These are phyloP conservation scores for Sceloporus tristichus DNA, from an alignment of 2,113 vertebrate species.

Conservation along the genomic window DNA sequence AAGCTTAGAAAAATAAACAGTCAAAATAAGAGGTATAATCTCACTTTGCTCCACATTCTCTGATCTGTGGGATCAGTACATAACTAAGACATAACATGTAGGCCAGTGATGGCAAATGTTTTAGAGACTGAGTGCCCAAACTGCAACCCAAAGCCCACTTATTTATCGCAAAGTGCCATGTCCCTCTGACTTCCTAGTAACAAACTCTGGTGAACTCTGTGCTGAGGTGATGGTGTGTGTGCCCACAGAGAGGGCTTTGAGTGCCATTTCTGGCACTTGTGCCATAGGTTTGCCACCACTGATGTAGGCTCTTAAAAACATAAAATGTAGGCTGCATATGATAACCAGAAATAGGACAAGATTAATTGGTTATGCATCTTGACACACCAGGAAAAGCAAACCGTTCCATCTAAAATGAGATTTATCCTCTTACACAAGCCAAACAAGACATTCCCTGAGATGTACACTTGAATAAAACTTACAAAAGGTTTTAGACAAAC, in stretches of 20 bases:
- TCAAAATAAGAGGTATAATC: background rate
- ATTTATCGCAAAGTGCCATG: no score
- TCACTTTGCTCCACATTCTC: background rate
- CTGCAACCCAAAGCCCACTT: no score
- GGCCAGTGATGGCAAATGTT: no score
- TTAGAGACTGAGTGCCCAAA: no score
- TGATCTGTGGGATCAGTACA: background rate
- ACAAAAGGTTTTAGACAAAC: background rate
- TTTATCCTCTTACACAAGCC: background rate
- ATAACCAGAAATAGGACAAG: background rate
- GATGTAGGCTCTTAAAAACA: background rate
- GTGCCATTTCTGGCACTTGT: no score
- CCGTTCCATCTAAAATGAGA: background rate
- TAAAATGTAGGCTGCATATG: no score
- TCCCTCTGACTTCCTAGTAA: no score
- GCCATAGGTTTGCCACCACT: no score
- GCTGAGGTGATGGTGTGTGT: no score
- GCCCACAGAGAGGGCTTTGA: no score
- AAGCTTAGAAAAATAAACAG: background rate
- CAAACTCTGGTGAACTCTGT: no score
- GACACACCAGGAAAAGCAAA: background rate
- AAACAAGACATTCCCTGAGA: background rate
- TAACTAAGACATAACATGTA: background rate
- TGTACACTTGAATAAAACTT: background rate
- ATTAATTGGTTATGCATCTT: background rate